Conservation (phyloP, 1,140 invertebrate genomes). For the Homarus americanus region DNA sequence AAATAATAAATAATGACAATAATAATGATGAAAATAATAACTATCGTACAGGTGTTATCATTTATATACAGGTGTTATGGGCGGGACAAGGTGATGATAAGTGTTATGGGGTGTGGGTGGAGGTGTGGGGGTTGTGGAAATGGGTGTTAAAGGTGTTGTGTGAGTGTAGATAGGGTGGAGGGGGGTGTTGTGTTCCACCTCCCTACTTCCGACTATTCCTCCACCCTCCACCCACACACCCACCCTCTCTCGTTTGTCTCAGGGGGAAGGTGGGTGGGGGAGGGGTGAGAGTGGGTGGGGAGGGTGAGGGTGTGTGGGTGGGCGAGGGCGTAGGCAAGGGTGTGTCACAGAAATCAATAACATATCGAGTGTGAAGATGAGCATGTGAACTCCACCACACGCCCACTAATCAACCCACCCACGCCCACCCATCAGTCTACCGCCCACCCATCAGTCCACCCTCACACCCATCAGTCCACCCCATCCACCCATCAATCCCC, state of each 20-base stretch:
- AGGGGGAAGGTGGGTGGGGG: background rate
- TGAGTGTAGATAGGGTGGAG: too few species aligned
- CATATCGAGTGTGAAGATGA: background rate
- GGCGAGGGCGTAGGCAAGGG: background rate
- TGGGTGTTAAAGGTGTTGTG: too few species aligned
- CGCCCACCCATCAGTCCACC: background rate
- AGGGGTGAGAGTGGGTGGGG: background rate
- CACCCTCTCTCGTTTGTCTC: background rate
- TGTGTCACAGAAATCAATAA: background rate
- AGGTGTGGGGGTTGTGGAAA: too few species aligned
- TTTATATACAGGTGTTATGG: too few species aligned
- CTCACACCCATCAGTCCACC: background rate
- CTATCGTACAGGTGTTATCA: too few species aligned
- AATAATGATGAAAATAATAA: too few species aligned
- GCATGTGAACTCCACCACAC: conserved; percentile 4
- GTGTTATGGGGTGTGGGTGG: too few species aligned
- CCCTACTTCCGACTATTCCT: background rate
- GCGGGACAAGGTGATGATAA: too few species aligned
- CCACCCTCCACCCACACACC: background rate
- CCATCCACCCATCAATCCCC: background rate
- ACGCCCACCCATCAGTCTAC: background rate
- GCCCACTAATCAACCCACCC: background rate
- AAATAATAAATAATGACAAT: too few species aligned
- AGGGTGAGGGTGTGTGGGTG: background rate
- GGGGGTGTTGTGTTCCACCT: background rate